Conservation (phyloP, 2,888 invertebrate genomes). For the Diarsia dahlii region DNA sequence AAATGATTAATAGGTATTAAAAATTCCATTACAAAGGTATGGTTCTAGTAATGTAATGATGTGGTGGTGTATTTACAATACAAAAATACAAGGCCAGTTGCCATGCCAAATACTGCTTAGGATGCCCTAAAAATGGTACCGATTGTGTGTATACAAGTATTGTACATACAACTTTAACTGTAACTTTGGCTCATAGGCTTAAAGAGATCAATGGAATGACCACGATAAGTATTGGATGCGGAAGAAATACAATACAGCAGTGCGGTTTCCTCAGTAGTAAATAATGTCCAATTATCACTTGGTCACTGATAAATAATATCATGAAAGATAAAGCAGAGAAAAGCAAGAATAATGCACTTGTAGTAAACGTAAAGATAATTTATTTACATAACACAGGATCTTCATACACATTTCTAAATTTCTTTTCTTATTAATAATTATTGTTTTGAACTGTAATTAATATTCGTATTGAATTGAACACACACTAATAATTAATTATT, state of each 20-base stretch:
- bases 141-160: neutral
- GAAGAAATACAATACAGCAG: neutral
- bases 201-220: neutral
- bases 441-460: neutral
- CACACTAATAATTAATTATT: neutral
- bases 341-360: neutral
- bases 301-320: constrained; percentile 7
- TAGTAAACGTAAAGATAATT: neutral
- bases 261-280: neutral
- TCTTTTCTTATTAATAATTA: too few relatives aligned
- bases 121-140: constrained; percentile 15
- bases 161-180: too few relatives aligned
- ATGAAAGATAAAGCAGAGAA: neutral
- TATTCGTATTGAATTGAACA: neutral
- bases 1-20: too few relatives aligned
- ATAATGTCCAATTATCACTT: neutral
- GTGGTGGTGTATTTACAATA: neutral
- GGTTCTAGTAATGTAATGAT: neutral
- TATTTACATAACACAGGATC: neutral
- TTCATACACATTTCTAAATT: neutral
- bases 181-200: neutral
- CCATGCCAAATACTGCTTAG: neutral
- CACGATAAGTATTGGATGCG: neutral
- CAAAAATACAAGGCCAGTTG: constrained; percentile 6
- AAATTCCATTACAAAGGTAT: too few relatives aligned